These are phyloP conservation scores for Macrosiphum euphorbiae DNA, from an alignment of 2,888 invertebrate species.

Conservation along the genomic window DNA sequence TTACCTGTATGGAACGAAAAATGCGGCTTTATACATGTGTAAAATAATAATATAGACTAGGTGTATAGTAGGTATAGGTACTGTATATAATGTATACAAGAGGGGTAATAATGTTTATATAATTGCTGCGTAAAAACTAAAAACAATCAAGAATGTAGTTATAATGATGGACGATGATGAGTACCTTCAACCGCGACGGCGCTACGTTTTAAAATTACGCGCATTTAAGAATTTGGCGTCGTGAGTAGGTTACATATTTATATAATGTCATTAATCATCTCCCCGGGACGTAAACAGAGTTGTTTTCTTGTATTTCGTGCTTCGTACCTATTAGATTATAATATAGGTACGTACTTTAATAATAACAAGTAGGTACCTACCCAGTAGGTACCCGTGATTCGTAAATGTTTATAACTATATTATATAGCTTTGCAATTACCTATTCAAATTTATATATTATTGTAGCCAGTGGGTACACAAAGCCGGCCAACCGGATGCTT, in stretches of 20 bases:
- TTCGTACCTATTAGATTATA: neutral
- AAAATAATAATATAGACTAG: neutral
- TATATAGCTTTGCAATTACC: neutral
- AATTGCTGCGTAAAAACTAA: conserved; percentile 8
- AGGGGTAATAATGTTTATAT: neutral
- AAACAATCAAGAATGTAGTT: neutral
- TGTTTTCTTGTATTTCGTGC: neutral
- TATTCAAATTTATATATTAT: neutral
- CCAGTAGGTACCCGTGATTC: neutral
- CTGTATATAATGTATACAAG: neutral
- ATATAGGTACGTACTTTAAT: neutral
- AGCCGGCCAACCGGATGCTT: neutral
- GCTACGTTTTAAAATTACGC: neutral
- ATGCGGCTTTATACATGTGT: neutral
- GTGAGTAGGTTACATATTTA: neutral
- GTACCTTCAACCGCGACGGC: neutral
- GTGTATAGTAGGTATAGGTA: neutral
- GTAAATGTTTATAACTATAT: neutral
- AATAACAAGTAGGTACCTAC: conserved; percentile 6
- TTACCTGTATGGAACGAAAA: neutral
- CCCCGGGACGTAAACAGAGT: neutral
- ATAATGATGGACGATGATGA: neutral
- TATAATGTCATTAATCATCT: conserved; percentile 1
- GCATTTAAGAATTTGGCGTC: conserved; percentile 20
- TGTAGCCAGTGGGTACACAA: neutral